Percentiles rank a stretch among this genome's conserved stretches.
Conservation (phyloP, 2,888 invertebrate species). For the Brenthis hecate region DNA sequence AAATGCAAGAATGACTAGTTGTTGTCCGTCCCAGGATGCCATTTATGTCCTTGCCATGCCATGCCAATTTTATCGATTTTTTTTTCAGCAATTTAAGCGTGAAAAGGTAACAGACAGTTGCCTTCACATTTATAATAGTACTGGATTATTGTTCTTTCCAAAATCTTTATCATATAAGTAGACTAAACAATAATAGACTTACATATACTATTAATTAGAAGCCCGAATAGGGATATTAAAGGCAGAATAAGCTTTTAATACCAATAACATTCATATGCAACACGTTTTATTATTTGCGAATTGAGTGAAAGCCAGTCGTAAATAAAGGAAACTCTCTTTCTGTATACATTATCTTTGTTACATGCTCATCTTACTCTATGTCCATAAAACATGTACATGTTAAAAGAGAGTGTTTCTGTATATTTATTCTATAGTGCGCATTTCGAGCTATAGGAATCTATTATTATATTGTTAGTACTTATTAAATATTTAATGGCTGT, state of each 20-base stretch:
- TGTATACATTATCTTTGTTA: slow-evolving; percentile 27
- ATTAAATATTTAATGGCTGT: background rate
- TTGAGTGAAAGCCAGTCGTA: slow-evolving; percentile 47
- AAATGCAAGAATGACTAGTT: too few species aligned
- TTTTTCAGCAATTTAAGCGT: too few species aligned
- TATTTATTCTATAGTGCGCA: background rate
- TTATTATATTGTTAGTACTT: slow-evolving; percentile 4
- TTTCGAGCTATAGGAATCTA: background rate
- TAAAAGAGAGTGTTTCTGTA: slow-evolving; percentile 10
- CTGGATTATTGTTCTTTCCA: too few species aligned
- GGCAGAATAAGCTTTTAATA: background rate
- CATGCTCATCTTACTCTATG: slow-evolving; percentile 17
- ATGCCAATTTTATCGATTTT: too few species aligned
- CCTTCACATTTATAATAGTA: too few species aligned
- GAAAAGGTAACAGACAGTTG: too few species aligned
- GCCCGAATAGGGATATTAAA: too few species aligned
- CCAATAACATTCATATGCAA: background rate
- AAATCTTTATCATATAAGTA: too few species aligned
- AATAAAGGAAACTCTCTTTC: slow-evolving; percentile 38
- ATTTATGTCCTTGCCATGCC: too few species aligned
- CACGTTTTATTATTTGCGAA: slow-evolving; percentile 43
- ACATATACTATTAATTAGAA: too few species aligned
- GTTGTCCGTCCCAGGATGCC: too few species aligned
- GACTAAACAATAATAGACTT: too few species aligned
- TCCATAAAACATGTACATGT: slow-evolving; percentile 21